phyloP scores from a whole-genome alignment of 2,888 invertebrate genomes.

The Spisula subtruncata region DNA sequence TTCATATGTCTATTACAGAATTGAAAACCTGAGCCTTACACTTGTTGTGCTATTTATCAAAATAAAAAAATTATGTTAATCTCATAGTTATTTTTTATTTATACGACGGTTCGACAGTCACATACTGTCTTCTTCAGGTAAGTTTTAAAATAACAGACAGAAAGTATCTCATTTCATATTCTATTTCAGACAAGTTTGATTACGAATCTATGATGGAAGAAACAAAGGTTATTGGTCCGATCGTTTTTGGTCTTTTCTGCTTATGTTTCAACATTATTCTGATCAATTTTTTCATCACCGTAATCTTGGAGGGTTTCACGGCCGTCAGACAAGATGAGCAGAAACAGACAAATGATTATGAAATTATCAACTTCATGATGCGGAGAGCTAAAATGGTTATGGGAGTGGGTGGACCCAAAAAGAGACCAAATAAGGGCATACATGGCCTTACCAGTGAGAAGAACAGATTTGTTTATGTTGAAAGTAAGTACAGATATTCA shows the following conservation, averaged over 20 bases:
- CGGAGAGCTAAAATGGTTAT: conserved; percentile 72
- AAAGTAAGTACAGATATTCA: conserved; percentile 52
- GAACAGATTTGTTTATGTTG: conserved; percentile 60
- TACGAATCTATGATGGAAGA: conserved; percentile 81
- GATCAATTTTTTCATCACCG: conserved; percentile 85
- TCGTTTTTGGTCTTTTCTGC: conserved; percentile 80
- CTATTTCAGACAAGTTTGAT: conserved; percentile 85
- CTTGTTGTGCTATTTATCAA: no score
- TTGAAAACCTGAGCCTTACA: no score
- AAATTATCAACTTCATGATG: conserved; percentile 84
- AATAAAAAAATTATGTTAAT: no score
- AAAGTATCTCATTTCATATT: background rate
- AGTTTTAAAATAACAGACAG: no score
- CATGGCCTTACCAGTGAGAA: conserved; percentile 47
- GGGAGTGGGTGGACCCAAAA: conserved; percentile 71
- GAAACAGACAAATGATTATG: conserved; percentile 83
- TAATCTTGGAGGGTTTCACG: conserved; percentile 84
- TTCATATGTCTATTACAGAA: no score
- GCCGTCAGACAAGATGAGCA: conserved; percentile 77
- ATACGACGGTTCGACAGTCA: no score
- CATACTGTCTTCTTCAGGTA: no score
- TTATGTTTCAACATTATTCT: conserved; percentile 82
- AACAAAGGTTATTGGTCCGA: conserved; percentile 75
- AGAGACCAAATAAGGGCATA: background rate
- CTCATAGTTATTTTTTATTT: no score